Conservation (phyloP, 1,140 invertebrate genomes). For the Cotesia vestalis region DNA sequence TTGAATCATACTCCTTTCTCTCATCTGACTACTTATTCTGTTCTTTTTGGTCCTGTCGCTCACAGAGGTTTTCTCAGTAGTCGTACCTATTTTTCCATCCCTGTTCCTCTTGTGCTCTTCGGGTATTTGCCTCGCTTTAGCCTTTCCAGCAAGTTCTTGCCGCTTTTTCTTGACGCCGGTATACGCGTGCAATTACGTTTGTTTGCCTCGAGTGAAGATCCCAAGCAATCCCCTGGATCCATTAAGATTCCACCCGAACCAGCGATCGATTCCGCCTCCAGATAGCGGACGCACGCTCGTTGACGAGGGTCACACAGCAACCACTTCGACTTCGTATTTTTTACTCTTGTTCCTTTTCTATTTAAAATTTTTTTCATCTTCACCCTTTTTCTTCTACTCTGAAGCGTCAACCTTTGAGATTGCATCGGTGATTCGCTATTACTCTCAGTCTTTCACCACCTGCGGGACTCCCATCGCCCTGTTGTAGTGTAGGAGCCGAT, state of each 20-base stretch:
- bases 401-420: conserved; percentile 1
- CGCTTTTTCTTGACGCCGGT: too few relatives aligned
- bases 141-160: not conserved
- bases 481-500: too few relatives aligned
- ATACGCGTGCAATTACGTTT: conserved; percentile 44
- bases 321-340: too few relatives aligned
- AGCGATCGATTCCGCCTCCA: conserved; percentile 34
- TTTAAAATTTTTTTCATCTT: not conserved
- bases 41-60: not conserved
- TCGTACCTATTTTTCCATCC: not conserved
- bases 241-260: conserved; percentile 13
- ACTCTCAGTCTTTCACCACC: conserved; percentile 1
- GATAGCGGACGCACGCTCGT: conserved; percentile 33
- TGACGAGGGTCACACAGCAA: conserved; percentile 47
- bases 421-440: conserved; percentile 7
- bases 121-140: not conserved
- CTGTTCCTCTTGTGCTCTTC: not conserved
- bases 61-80: too few relatives aligned
- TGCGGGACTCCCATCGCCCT: too few relatives aligned
- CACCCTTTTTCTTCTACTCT: not conserved
- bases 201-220: conserved; percentile 39
- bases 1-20: conserved; percentile 40
- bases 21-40: conserved; percentile 35
- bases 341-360: too few relatives aligned
- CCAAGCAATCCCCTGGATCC: conserved; percentile 18